A percentile compares a stretch with the other conserved stretches of the same genome.
phyloP scores from a whole-genome alignment of 2,113 vertebrate genomes.

The Vicugna pacos region DNA sequence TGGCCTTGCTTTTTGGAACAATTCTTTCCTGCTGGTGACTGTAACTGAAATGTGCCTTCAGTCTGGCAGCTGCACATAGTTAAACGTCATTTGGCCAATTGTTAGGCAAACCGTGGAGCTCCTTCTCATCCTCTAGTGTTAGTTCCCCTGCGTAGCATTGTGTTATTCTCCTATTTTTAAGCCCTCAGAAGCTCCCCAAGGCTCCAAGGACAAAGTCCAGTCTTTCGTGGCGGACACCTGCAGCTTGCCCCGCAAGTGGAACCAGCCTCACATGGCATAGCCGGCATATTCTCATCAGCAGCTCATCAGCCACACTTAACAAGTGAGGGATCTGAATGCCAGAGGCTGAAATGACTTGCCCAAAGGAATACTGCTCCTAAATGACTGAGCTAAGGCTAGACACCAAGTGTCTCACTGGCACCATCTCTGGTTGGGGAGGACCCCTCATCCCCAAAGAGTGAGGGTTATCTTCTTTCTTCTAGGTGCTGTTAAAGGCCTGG shows the following conservation, averaged over 20 bases:
- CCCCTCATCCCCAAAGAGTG: background rate
- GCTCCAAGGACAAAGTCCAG: background rate
- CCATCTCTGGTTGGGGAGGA: background rate
- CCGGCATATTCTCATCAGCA: background rate
- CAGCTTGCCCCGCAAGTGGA: background rate
- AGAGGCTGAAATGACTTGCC: background rate
- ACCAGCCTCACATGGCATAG: background rate
- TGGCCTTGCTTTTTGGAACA: background rate
- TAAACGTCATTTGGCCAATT: constrained; percentile 47
- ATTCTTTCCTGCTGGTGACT: constrained; percentile 12
- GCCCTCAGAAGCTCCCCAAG: background rate
- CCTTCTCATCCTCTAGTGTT: background rate
- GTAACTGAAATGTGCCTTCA: constrained; percentile 30
- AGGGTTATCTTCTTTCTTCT: background rate
- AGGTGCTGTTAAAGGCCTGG: background rate
- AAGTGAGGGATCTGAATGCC: background rate
- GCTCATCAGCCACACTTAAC: background rate
- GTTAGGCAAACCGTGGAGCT: constrained; percentile 42
- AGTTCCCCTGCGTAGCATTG: background rate
- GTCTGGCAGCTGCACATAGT: constrained; percentile 47
- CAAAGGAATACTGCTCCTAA: background rate
- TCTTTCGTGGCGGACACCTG: background rate
- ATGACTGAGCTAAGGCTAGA: background rate
- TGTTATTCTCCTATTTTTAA: background rate
- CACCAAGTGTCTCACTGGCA: background rate